Conservation (phyloP, 2,888 invertebrate species). For the Gari tellinella region DNA sequence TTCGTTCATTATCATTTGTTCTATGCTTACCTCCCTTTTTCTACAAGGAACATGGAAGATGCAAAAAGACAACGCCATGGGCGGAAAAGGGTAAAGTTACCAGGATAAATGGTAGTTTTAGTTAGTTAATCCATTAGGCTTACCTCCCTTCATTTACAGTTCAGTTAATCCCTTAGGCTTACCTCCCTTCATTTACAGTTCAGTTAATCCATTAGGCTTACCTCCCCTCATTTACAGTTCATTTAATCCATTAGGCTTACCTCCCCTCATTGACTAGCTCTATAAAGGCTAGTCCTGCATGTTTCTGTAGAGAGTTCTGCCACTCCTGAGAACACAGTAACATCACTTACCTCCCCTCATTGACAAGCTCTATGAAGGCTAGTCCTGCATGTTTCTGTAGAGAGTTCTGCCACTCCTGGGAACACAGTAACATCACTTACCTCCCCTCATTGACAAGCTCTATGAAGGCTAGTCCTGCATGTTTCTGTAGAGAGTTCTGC, state of each 20-base stretch:
- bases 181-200: slow-evolving; percentile 5
- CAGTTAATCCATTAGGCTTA: no score
- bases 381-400: slow-evolving; percentile 10
- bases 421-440: slow-evolving; percentile 71
- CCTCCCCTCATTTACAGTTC: slow-evolving; percentile 98
- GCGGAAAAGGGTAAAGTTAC: not conserved
- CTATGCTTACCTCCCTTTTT: no score
- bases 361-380: slow-evolving; percentile 90
- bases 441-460: slow-evolving; percentile 99
- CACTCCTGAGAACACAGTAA: slow-evolving; percentile 99
- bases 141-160: slow-evolving; percentile 5
- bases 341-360: slow-evolving; percentile 99
- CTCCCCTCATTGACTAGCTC: slow-evolving; percentile 99
- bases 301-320: slow-evolving; percentile 99
- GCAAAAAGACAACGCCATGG: no score
- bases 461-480: slow-evolving; percentile 99
- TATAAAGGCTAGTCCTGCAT: slow-evolving; percentile 99
- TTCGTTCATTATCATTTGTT: no score
- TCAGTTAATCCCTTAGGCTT: not conserved
- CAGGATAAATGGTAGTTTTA: not conserved
- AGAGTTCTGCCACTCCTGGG: slow-evolving; percentile 2
- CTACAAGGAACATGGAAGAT: no score
- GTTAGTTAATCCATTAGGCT: not conserved
- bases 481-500: slow-evolving; percentile 99
- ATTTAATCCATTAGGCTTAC: no score